Evolutionary conservation across 2,797 vertebrate species (phyloP), one percentile per base, ranked within the genome.

Genomic region (Clarias platycephalus): DNA sequence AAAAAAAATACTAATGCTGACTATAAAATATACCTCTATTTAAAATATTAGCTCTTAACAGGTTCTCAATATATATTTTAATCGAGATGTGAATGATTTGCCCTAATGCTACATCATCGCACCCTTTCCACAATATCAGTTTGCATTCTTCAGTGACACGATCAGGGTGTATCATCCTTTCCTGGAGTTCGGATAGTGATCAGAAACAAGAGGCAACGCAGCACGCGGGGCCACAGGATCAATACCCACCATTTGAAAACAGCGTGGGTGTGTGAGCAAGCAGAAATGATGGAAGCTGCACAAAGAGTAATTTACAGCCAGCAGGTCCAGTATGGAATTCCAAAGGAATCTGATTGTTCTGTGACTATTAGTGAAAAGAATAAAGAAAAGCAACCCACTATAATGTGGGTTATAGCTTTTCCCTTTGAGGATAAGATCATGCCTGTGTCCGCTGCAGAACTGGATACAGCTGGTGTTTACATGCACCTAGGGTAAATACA

Each of bases 271-370:
- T 53, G 68, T 5, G 68, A 62, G 55, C 1, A 28, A n/a, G 53
- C 80, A 71, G 57, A 81, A 58, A 85, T 82, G 58, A 84, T 80
- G 81, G 72, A 82, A 37, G 80, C 62, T 71, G 57, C 58, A 74
- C 81, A 90, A 82, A 84, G 87, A 86, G 84, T 86, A 60, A 88
- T 89, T 83, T 86, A 67, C 85, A 85, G 86, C 62, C 68, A n/a
- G 80, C 62, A 60, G 80, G 66, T 86, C 87, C 87, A 84, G 80
- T 83, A 24, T 82, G 80, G 81, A 90, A 88, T 87, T 84, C 34
- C 18, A 76, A 34, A 57, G 53, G 26, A 9, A 58, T 76, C 26
- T 0, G 20, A 60, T 77, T 34, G 24, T 31, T 26, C 18, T 34
- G 53, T 34, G 26, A 5, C 4, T 76, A 57, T 60, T 76, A 44